These are phyloP conservation scores for Toxostoma redivivum DNA, from an alignment of 2,113 vertebrate genomes.

Conservation along the genomic window DNA sequence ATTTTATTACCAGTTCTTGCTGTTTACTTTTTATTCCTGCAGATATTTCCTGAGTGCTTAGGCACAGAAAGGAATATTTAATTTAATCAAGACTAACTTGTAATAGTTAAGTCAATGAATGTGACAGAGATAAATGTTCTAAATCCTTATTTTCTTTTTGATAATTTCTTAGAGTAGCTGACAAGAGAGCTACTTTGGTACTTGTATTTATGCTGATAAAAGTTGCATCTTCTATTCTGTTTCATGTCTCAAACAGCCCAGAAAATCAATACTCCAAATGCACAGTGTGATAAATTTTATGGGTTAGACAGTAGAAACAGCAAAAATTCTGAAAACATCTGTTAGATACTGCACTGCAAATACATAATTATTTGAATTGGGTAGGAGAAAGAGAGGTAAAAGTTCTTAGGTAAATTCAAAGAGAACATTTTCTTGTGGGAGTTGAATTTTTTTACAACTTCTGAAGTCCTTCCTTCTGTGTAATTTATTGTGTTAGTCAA, in stretches of 20 bases:
- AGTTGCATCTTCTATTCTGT: background rate
- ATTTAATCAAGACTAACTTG: background rate
- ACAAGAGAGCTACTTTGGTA: background rate
- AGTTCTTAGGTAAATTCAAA: background rate
- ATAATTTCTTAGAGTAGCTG: background rate
- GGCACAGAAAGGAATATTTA: background rate
- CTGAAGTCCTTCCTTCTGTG: background rate
- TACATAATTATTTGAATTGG: background rate
- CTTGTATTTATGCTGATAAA: background rate
- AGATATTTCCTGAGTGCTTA: background rate
- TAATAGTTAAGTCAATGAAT: background rate
- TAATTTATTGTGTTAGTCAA: background rate
- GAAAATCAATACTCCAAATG: background rate
- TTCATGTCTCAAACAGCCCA: background rate
- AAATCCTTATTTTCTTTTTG: background rate
- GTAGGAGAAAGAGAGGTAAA: background rate
- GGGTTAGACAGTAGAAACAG: background rate
- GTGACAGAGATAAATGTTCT: background rate
- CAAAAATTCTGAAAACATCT: background rate
- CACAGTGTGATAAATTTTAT: background rate
- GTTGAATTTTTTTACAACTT: background rate
- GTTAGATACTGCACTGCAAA: background rate
- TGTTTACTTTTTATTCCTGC: background rate
- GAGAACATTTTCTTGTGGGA: background rate
- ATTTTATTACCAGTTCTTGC: background rate